phyloP scores from a whole-genome alignment of 1,140 invertebrate species.

The Aphelenchoides avenae region DNA sequence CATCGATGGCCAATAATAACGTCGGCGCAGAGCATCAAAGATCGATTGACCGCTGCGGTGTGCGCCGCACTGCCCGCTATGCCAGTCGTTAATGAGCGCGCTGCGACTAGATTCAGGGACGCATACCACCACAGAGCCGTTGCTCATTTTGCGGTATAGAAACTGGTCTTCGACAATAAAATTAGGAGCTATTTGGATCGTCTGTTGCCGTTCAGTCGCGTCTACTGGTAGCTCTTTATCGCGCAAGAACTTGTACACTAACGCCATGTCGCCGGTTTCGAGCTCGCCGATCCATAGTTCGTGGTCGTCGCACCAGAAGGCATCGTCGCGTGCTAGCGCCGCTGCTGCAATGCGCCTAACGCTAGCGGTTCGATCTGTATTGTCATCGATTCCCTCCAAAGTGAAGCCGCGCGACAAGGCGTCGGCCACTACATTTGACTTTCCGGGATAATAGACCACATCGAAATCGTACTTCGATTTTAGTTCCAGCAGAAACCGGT shows the following conservation, averaged over 20 bases:
- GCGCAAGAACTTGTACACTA: constrained; percentile 5
- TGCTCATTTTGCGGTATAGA: not conserved
- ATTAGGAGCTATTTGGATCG: not conserved
- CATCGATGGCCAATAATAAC: too few relatives aligned
- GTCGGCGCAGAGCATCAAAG: too few relatives aligned
- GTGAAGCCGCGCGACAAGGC: constrained; percentile 1
- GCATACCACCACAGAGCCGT: not conserved
- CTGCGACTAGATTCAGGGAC: constrained; percentile 3
- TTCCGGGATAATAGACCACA: constrained; percentile 15
- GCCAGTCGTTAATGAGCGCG: constrained; percentile 1
- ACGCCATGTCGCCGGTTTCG: not conserved
- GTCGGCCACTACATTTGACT: constrained; percentile 19
- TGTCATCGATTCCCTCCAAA: not conserved
- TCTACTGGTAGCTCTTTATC: constrained; percentile 1
- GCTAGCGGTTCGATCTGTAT: not conserved
- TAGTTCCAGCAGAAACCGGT: constrained; percentile 15
- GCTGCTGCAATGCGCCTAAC: not conserved
- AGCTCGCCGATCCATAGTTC: constrained; percentile 8
- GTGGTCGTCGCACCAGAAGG: too few relatives aligned
- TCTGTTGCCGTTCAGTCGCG: constrained; percentile 2
- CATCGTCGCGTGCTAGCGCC: not conserved
- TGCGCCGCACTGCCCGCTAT: constrained; percentile 1
- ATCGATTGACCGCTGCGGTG: too few relatives aligned
- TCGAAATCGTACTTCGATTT: not conserved
- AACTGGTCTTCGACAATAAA: constrained; percentile 2